Conservation (phyloP, 2,888 invertebrate species). For the Chymomyza amoena region DNA sequence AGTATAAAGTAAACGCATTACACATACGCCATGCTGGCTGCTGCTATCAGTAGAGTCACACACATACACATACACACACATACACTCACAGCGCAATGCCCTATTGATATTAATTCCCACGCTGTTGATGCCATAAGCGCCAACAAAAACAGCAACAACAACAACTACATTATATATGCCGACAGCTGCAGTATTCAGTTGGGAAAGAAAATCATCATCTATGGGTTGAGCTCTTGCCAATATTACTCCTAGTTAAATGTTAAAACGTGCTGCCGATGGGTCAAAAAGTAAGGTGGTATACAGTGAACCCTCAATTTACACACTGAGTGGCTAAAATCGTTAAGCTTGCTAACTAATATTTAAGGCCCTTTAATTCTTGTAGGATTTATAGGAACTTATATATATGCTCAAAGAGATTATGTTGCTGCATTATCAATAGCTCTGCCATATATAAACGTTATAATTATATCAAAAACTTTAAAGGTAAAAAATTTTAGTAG, state of each 20-base stretch:
- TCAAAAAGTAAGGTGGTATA: neutral
- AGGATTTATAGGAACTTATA: too few species aligned
- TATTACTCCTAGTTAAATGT: neutral
- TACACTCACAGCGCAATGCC: constrained; percentile 39
- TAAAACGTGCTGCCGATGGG: neutral
- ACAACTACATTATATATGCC: neutral
- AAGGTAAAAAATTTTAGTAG: too few species aligned
- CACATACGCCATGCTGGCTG: constrained; percentile 65
- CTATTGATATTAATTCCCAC: constrained; percentile 68
- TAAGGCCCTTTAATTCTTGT: too few species aligned
- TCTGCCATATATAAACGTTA: too few species aligned
- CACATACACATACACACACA: neutral
- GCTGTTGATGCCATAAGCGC: constrained; percentile 46
- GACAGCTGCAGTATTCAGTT: neutral
- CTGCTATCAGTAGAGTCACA: constrained; percentile 31
- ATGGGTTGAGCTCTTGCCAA: neutral
- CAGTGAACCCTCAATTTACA: neutral
- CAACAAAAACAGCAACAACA: constrained; percentile 6
- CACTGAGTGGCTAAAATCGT: neutral
- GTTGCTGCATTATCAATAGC: too few species aligned
- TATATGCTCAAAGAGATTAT: too few species aligned
- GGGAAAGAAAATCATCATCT: neutral
- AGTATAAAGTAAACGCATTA: constrained; percentile 48
- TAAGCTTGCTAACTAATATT: neutral
- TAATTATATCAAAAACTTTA: too few species aligned